These are phyloP conservation scores for Sinopyrophorus schimmeli DNA, from an alignment of 2,888 invertebrate genomes.

Conservation along the genomic window DNA sequence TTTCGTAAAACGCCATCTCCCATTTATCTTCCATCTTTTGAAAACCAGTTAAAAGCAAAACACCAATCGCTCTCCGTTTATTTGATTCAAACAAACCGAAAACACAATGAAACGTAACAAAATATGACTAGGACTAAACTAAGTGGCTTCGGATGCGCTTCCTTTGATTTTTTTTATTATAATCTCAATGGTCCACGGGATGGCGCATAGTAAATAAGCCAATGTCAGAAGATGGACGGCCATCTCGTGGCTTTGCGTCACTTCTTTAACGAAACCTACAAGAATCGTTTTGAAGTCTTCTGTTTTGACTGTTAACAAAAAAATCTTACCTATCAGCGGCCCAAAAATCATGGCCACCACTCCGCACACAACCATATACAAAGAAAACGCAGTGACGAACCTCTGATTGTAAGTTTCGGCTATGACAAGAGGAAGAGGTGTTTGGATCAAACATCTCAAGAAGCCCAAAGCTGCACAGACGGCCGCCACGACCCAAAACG, in stretches of 20 bases:
- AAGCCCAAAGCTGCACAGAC: constrained; percentile 68
- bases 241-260: constrained; percentile 66
- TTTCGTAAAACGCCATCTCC: no score
- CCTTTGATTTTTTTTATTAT: no score
- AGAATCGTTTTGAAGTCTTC: not conserved
- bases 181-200: constrained; percentile 72
- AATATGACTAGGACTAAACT: no score
- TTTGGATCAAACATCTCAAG: constrained; percentile 71
- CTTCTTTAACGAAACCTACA: constrained; percentile 63
- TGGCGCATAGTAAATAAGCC: constrained; percentile 67
- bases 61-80: no score
- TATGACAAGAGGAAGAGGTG: constrained; percentile 71
- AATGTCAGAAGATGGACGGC: constrained; percentile 70
- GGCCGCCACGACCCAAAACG: constrained; percentile 61
- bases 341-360: constrained; percentile 69
- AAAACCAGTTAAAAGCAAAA: no score
- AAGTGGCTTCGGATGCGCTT: no score
- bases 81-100: no score
- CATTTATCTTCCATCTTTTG: no score
- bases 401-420: constrained; percentile 70
- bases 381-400: constrained; percentile 72
- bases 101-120: no score
- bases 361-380: constrained; percentile 74
- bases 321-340: constrained; percentile 65
- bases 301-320: not conserved